Percentiles rank a stretch among this genome's conserved stretches.
These are phyloP conservation scores for Forbesichthys agassizii DNA, from an alignment of 2,113 vertebrate genomes.

Conservation along the genomic window DNA sequence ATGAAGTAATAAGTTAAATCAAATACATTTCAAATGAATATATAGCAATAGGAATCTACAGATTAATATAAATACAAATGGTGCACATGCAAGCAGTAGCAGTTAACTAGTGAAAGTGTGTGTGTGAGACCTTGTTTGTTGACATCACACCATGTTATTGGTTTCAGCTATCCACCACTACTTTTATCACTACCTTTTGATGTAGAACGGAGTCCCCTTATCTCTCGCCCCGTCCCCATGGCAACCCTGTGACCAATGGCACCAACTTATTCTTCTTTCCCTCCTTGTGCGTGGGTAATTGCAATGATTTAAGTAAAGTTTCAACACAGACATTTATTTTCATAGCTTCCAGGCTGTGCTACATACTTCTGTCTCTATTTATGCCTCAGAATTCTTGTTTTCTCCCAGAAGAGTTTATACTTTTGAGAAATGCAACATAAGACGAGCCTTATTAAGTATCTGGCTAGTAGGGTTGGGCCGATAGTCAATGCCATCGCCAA, in stretches of 20 bases:
- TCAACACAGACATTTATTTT: conserved; percentile 13
- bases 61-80: too few relatives aligned
- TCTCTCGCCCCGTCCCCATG: conserved; percentile 67
- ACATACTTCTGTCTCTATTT: not conserved
- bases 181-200: conserved; percentile 41
- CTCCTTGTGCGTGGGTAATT: conserved; percentile 42
- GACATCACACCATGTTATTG: conserved; percentile 20
- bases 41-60: too few relatives aligned
- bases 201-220: conserved; percentile 38
- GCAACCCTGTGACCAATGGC: conserved; percentile 62
- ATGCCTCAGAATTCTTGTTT: not conserved
- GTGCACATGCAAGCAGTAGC: too few relatives aligned
- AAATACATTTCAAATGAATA: too few relatives aligned
- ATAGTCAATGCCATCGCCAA: too few relatives aligned
- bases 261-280: conserved; percentile 28
- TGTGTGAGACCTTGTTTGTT: conserved; percentile 6
- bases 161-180: conserved; percentile 22
- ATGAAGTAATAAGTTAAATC: too few relatives aligned
- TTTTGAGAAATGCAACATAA: not conserved
- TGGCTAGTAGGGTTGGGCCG: not conserved
- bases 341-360: not conserved
- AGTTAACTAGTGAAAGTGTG: too few relatives aligned
- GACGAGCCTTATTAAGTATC: not conserved
- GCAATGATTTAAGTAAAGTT: conserved; percentile 26
- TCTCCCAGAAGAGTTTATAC: not conserved